A percentile compares a stretch with the other conserved stretches of the same genome.
Evolutionary conservation across 2,888 invertebrate genomes (phyloP).

Genomic region (Nudaria mundana): DNA sequence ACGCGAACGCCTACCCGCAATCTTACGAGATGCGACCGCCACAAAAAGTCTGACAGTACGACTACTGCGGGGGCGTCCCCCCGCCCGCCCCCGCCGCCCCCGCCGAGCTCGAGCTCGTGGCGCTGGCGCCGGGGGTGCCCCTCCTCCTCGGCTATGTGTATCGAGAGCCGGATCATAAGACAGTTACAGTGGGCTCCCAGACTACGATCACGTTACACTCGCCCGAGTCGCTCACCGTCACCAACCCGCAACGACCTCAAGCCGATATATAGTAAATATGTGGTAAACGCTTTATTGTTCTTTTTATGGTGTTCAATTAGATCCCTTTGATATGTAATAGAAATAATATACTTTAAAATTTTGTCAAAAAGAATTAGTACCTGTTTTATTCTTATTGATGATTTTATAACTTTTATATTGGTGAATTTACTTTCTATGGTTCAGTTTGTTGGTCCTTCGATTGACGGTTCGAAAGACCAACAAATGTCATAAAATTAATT

Average conservation of each 20-base stretch:
- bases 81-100: constrained; percentile 37
- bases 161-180: constrained; percentile 39
- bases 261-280: constrained; percentile 33
- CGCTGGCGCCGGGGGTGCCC: constrained; percentile 65
- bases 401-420: too few species aligned
- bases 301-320: background rate
- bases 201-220: constrained; percentile 71
- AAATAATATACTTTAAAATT: too few species aligned
- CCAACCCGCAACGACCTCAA: constrained; percentile 29
- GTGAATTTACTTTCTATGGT: too few species aligned
- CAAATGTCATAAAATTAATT: too few species aligned
- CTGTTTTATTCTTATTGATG: too few species aligned
- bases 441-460: too few species aligned
- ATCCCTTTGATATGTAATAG: background rate
- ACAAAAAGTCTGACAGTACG: constrained; percentile 84
- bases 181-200: constrained; percentile 62
- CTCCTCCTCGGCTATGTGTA: constrained; percentile 67
- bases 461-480: too few species aligned
- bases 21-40: constrained; percentile 88
- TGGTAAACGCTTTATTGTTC: background rate
- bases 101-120: constrained; percentile 37
- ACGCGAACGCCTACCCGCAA: constrained; percentile 87
- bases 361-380: too few species aligned
- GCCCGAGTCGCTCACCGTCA: constrained; percentile 57
- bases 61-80: constrained; percentile 41